Evolutionary conservation across 2,888 invertebrate species (phyloP), one percentile per base, ranked within the genome.

Genomic region (Trachelus stipa): DNA sequence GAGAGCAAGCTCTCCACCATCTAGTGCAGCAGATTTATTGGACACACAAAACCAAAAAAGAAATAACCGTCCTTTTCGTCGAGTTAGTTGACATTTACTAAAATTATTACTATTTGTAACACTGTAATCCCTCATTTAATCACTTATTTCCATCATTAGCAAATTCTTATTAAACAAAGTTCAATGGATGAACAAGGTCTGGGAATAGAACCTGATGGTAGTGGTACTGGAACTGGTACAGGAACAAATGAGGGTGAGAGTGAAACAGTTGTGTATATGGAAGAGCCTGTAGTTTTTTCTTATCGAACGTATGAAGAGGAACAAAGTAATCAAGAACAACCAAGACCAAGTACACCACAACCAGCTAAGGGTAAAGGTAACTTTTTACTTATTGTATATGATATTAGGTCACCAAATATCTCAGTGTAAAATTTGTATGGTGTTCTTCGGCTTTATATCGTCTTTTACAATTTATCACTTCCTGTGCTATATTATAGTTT

Each of bases 1-100:
- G 98, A 93, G 98, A 85, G 97, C 99, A 0, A 98, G 98, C 77
- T 98, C 98, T 3, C 98, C 99, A 11, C 98, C 99, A 1, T 96
- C 97, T 2, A 97, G 97, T 91, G 98, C 98, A 68, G 96, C 96
- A 34, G 98, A 98, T 90, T 94, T 97, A 87, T 91, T 97, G 77
- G 97, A 98, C 90, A 95, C 96, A 82, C 97, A 97, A 91, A 97
- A 96, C 90, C 95, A 96, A 82, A 94, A 94, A 80, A 94, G 95
- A 83, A 95, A 95, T 87, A 95, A 95, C 86, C 93, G 95, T 87
- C 95, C 95, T 69, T 94, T 96, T 84, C 93, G 96, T 89, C 93
- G 95, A 86, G 94, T 93, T 90, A 90, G 91, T 89, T 73, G 30
- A 35, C 15, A 56, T 56, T 56, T 9, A 56, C 23, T 23, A 23